Evolutionary conservation across 2,888 invertebrate species (phyloP).

Genomic region (Melolontha melolontha): DNA sequence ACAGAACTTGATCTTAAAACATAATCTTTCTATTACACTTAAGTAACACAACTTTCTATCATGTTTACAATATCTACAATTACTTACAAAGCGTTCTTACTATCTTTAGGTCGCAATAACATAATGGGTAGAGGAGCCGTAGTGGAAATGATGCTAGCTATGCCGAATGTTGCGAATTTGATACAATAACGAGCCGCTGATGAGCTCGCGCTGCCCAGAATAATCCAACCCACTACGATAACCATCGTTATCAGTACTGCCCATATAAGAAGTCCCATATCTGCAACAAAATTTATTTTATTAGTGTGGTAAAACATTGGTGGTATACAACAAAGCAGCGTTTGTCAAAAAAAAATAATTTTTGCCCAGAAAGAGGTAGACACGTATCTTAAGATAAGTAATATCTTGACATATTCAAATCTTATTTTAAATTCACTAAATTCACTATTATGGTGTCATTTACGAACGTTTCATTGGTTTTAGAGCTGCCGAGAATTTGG

Average conservation of each 20-base stretch:
- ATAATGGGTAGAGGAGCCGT: constrained; percentile 80
- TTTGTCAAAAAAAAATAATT: no score
- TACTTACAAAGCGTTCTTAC: constrained; percentile 85
- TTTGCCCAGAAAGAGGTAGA: no score
- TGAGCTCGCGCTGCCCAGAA: constrained; percentile 69
- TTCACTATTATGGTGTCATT: no score
- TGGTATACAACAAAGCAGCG: no score
- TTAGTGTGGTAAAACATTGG: no score
- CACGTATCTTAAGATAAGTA: no score
- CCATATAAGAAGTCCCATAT: constrained; percentile 43
- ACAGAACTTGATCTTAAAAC: no score
- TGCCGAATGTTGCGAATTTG: constrained; percentile 76
- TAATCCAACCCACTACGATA: constrained; percentile 40
- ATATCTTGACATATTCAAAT: no score
- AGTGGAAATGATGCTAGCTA: constrained; percentile 72
- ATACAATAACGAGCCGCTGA: constrained; percentile 75
- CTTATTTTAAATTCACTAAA: no score
- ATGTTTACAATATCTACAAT: constrained; percentile 17
- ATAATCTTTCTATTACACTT: no score
- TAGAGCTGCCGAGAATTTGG: no score
- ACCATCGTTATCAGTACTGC: constrained; percentile 34
- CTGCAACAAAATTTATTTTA: constrained; percentile 19
- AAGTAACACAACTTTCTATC: not conserved
- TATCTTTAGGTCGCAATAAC: constrained; percentile 78
- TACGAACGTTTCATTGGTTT: no score